These are phyloP conservation scores for Pycnomerus fuliginosus DNA, from an alignment of 2,888 invertebrate genomes.

Conservation along the genomic window DNA sequence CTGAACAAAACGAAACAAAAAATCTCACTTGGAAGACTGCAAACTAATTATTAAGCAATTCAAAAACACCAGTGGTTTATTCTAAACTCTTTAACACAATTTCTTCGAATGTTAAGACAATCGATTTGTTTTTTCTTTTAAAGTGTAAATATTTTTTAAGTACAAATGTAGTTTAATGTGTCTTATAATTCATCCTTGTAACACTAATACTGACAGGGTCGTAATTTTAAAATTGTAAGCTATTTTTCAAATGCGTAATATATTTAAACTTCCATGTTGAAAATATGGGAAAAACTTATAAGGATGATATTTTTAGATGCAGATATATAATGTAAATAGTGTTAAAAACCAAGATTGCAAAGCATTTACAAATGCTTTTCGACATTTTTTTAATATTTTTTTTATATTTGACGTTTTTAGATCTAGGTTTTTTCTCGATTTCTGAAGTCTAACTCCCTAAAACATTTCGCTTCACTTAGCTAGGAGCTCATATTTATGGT, in stretches of 20 bases:
- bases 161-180: slow-evolving; percentile 23
- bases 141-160: slow-evolving; percentile 25
- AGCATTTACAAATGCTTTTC: slow-evolving; percentile 30
- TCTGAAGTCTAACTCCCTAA: slow-evolving; percentile 5
- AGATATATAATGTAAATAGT: slow-evolving; percentile 30
- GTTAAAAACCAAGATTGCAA: slow-evolving; percentile 26
- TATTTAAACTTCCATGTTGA: slow-evolving; percentile 12
- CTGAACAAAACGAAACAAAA: slow-evolving; percentile 21
- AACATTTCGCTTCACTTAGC: slow-evolving; percentile 13
- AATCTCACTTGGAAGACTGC: slow-evolving; percentile 40
- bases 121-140: slow-evolving; percentile 26
- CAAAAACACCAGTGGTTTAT: slow-evolving; percentile 26
- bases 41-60: slow-evolving; percentile 23
- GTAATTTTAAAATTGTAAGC: slow-evolving; percentile 14
- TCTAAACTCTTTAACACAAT: slow-evolving; percentile 25
- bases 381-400: slow-evolving; percentile 24
- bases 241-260: slow-evolving; percentile 12
- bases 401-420: slow-evolving; percentile 18
- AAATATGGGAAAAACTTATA: slow-evolving; percentile 12
- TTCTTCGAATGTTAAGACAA: slow-evolving; percentile 18
- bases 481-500: too few relatives aligned
- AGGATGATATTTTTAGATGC: slow-evolving; percentile 27
- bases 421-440: slow-evolving; percentile 1
- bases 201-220: slow-evolving; percentile 14
- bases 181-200: slow-evolving; percentile 18